These are phyloP conservation scores for Pseudolaguvia tuberculata DNA, from an alignment of 2,113 vertebrate genomes.

Conservation along the genomic window DNA sequence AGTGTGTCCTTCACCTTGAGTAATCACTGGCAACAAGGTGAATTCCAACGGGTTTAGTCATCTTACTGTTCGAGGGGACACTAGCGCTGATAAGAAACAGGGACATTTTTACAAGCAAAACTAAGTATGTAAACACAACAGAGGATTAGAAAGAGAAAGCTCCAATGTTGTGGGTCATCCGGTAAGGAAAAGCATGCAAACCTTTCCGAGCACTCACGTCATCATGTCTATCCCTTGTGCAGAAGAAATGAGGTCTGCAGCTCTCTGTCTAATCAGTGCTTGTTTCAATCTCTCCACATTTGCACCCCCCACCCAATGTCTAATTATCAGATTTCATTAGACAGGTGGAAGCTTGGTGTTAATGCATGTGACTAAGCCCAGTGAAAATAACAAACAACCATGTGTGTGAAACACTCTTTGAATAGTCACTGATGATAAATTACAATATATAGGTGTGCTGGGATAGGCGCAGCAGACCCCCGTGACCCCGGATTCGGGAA, in stretches of 20 bases:
- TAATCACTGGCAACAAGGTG: conserved; percentile 4
- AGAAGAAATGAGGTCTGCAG: conserved; percentile 55
- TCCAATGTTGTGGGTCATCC: background rate
- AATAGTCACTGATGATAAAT: background rate
- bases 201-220: background rate
- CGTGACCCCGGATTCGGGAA: too few species aligned
- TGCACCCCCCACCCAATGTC: background rate
- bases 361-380: conserved; percentile 15
- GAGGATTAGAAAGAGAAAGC: conserved; percentile 10
- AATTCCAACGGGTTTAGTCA: background rate
- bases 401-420: background rate
- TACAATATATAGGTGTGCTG: background rate
- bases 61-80: background rate
- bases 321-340: conserved; percentile 42
- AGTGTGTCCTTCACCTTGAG: background rate
- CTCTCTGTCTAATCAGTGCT: conserved; percentile 43
- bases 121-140: background rate
- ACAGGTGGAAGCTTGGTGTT: conserved; percentile 26
- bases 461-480: too few species aligned
- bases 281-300: conserved; percentile 33
- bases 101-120: background rate
- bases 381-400: background rate
- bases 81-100: background rate
- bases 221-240: conserved; percentile 38
- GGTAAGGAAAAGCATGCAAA: background rate